A percentile compares a stretch with the other conserved stretches of the same genome.
Conservation (phyloP, 2,113 vertebrate genomes). For the Lynx canadensis region DNA sequence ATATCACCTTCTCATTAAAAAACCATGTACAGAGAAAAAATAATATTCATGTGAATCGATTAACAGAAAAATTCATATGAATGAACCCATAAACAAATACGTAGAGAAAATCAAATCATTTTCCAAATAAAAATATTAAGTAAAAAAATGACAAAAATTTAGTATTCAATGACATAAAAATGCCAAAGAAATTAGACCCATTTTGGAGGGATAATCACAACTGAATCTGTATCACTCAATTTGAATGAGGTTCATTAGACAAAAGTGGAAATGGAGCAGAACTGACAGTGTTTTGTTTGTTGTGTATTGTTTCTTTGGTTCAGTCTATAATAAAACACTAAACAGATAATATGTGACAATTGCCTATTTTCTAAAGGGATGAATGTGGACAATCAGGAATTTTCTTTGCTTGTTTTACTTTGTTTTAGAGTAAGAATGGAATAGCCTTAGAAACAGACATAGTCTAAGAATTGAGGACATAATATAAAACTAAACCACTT, state of each 20-base stretch:
- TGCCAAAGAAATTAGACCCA: background rate
- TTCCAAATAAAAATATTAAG: background rate
- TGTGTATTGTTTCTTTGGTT: background rate
- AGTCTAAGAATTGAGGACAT: background rate
- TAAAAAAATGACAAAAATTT: background rate
- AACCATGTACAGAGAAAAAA: background rate
- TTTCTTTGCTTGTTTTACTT: background rate
- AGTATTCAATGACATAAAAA: background rate
- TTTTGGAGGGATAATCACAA: background rate
- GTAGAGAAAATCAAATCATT: constrained; percentile 4
- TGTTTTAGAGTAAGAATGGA: constrained; percentile 22
- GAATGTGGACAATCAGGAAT: background rate
- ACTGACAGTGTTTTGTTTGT: background rate
- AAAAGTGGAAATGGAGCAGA: background rate
- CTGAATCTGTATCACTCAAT: background rate
- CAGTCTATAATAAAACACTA: background rate
- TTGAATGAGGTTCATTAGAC: background rate
- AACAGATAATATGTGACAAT: background rate
- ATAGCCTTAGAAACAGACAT: background rate
- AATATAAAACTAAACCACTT: background rate
- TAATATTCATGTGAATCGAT: background rate
- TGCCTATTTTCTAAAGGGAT: constrained; percentile 33
- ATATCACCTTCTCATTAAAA: constrained; percentile 24
- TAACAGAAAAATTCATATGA: background rate
- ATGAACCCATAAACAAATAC: background rate